Conservation (phyloP, 2,888 invertebrate genomes). For the Hypena proboscidalis region DNA sequence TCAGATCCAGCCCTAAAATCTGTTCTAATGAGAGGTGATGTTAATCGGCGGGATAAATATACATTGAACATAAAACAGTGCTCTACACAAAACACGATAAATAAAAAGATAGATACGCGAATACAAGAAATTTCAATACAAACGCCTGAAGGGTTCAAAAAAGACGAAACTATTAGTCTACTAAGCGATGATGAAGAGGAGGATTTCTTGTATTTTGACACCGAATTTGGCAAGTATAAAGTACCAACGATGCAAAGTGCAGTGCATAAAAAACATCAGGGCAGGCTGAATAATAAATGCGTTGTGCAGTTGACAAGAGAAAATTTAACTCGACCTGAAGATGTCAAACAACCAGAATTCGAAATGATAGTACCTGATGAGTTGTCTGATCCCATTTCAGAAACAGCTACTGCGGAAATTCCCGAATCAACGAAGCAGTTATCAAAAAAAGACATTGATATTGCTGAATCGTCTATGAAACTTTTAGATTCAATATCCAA, state of each 20-base stretch:
- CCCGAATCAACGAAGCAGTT: too few relatives aligned
- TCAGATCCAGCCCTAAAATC: conserved; percentile 57
- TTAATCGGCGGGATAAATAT: conserved; percentile 51
- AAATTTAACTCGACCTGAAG: conserved; percentile 14
- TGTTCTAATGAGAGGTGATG: conserved; percentile 51
- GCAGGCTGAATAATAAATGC: conserved; percentile 59
- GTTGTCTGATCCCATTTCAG: too few relatives aligned
- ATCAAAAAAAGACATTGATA: too few relatives aligned
- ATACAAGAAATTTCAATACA: conserved; percentile 46
- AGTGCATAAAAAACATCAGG: conserved; percentile 57
- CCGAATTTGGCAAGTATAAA: conserved; percentile 65
- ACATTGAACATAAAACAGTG: conserved; percentile 65
- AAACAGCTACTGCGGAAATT: too few relatives aligned
- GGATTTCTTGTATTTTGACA: conserved; percentile 43
- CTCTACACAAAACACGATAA: too few relatives aligned
- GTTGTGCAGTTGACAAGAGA: conserved; percentile 50
- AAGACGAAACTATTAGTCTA: conserved; percentile 67
- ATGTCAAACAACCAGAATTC: not conserved
- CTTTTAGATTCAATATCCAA: too few relatives aligned
- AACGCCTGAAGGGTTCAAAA: conserved; percentile 1
- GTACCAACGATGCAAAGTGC: conserved; percentile 43
- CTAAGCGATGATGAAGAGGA: conserved; percentile 75
- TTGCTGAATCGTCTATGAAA: too few relatives aligned
- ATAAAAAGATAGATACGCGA: conserved; percentile 41
- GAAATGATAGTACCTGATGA: too few relatives aligned